These are phyloP conservation scores for Philereme transversata DNA, from an alignment of 2,888 invertebrate genomes.

Conservation along the genomic window DNA sequence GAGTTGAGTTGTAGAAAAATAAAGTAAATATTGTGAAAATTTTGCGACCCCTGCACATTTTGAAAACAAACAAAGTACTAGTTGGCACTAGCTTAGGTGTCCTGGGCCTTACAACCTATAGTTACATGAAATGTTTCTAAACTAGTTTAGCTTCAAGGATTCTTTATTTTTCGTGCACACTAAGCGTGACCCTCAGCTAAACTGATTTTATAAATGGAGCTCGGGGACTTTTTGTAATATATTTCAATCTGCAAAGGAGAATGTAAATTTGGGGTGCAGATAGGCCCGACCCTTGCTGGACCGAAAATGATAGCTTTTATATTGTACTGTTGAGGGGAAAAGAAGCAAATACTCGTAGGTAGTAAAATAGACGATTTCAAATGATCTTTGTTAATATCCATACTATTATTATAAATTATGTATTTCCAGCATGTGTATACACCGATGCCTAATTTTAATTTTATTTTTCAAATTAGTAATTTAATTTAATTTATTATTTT, in stretches of 20 bases:
- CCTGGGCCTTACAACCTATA: neutral
- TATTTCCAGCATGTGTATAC: too few species aligned
- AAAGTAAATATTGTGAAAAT: too few species aligned
- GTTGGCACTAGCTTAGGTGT: neutral
- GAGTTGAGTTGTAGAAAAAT: too few species aligned
- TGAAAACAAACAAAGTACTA: neutral
- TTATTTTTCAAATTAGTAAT: too few species aligned
- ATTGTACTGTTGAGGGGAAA: conserved; percentile 1
- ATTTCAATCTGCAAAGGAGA: conserved; percentile 41
- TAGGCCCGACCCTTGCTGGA: conserved; percentile 35
- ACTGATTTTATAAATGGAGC: conserved; percentile 33
- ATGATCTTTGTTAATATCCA: too few species aligned
- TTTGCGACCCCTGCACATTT: too few species aligned
- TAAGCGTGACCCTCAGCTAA: neutral
- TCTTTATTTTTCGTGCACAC: neutral
- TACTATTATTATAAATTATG: too few species aligned
- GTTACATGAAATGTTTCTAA: conserved; percentile 8
- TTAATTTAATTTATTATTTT: too few species aligned
- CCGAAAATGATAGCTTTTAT: conserved; percentile 38
- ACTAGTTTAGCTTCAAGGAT: conserved; percentile 21
- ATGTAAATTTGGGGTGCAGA: conserved; percentile 44
- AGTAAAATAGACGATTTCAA: too few species aligned
- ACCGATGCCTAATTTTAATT: too few species aligned
- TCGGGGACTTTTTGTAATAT: conserved; percentile 34
- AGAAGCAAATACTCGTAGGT: neutral